Conservation (phyloP, 2,113 vertebrate genomes). For the Forbesichthys agassizii region DNA sequence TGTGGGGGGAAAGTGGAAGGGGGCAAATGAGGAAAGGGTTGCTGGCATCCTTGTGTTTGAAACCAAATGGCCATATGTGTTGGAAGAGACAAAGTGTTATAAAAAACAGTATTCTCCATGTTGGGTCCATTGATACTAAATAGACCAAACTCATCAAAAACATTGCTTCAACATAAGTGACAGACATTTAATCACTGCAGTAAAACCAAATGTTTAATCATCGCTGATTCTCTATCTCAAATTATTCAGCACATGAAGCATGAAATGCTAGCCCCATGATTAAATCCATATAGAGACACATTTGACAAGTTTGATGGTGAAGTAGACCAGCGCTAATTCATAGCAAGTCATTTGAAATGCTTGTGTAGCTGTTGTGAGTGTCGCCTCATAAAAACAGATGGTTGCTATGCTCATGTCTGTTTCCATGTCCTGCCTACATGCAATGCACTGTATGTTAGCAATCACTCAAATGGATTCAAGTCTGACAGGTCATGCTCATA, state of each 20-base stretch:
- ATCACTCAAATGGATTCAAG: too few species aligned
- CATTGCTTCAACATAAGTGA: not conserved
- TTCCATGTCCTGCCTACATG: not conserved
- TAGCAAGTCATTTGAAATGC: not conserved
- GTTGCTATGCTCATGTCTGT: constrained; percentile 3
- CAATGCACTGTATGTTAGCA: too few species aligned
- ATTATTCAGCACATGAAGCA: not conserved
- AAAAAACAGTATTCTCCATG: too few species aligned
- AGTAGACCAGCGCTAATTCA: not conserved
- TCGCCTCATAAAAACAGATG: constrained; percentile 13
- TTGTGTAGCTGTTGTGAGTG: not conserved
- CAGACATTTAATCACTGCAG: not conserved
- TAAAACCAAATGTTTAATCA: not conserved
- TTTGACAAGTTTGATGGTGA: not conserved
- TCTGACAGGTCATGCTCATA: too few species aligned
- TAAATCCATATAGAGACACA: not conserved
- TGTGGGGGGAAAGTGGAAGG: too few species aligned
- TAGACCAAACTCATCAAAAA: not conserved
- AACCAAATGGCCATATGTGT: too few species aligned
- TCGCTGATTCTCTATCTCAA: not conserved
- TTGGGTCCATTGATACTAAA: too few species aligned
- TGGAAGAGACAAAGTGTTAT: too few species aligned
- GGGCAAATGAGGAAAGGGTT: too few species aligned
- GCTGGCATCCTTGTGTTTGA: too few species aligned
- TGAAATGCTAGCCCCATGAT: constrained; percentile 6